Percentiles rank a stretch among this genome's conserved stretches.
Evolutionary conservation across 2,888 invertebrate genomes (phyloP).

Genomic region (Amitus sp.): DNA sequence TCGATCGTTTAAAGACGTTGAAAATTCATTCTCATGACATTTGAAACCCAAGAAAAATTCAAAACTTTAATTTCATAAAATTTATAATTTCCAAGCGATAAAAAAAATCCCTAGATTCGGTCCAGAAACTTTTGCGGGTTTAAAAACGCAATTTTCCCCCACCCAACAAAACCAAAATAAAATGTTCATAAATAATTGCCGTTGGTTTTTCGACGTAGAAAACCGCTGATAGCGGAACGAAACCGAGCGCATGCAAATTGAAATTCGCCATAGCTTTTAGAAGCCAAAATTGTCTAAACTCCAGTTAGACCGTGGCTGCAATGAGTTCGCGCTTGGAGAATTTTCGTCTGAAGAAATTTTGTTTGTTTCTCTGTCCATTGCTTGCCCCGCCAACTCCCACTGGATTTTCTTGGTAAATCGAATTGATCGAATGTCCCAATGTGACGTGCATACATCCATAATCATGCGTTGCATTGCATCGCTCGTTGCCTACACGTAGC

Average conservation of each 20-base stretch:
- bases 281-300: slow-evolving; percentile 49
- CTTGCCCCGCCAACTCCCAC: slow-evolving; percentile 64
- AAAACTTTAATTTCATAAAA: not conserved
- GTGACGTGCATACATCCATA: slow-evolving; percentile 49
- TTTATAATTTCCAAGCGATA: too few species aligned
- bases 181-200: too few species aligned
- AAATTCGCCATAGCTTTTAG: slow-evolving; percentile 3
- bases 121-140: too few species aligned
- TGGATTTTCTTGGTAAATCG: slow-evolving; percentile 67
- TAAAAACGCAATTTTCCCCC: too few species aligned
- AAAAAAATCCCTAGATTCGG: too few species aligned
- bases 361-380: slow-evolving; percentile 66
- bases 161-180: too few species aligned
- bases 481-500: slow-evolving; percentile 45
- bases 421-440: slow-evolving; percentile 65
- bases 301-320: slow-evolving; percentile 50
- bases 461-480: slow-evolving; percentile 30
- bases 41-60: not conserved
- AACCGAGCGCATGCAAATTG: too few species aligned
- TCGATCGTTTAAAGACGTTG: not conserved
- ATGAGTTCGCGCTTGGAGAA: slow-evolving; percentile 35
- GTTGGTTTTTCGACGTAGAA: too few species aligned
- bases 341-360: slow-evolving; percentile 60
- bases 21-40: not conserved
- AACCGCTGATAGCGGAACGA: too few species aligned